phyloP scores from a whole-genome alignment of 2,888 invertebrate species.

The Glaucopsyche alexis region DNA sequence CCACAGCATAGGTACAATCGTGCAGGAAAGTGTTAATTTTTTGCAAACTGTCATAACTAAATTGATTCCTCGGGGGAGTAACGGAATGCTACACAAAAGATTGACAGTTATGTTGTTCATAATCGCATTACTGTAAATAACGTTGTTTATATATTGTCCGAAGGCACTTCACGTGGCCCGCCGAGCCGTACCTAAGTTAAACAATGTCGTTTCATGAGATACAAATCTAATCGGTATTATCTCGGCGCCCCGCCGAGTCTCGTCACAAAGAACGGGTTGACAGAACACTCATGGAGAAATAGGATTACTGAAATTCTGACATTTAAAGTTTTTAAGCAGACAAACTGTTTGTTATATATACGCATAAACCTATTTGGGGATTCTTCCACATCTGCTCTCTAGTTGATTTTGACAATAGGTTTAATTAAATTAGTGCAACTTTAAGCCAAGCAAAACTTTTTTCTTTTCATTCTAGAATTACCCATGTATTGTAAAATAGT shows the following conservation, averaged over 20 bases:
- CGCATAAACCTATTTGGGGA: background rate
- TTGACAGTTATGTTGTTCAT: slow-evolving; percentile 39
- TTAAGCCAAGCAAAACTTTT: background rate
- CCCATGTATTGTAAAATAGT: no score
- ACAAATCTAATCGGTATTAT: slow-evolving; percentile 76
- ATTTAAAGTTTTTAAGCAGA: slow-evolving; percentile 50
- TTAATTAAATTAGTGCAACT: slow-evolving; percentile 50
- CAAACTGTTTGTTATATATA: slow-evolving; percentile 43
- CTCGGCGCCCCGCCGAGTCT: slow-evolving; percentile 65
- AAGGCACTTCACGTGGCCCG: slow-evolving; percentile 54
- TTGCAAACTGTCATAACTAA: slow-evolving; percentile 33
- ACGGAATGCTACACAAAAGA: slow-evolving; percentile 17
- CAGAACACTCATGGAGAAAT: slow-evolving; percentile 70
- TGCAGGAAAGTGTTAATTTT: slow-evolving; percentile 8
- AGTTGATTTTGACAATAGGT: slow-evolving; percentile 56
- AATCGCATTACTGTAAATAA: slow-evolving; percentile 72
- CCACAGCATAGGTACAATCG: background rate
- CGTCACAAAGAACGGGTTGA: slow-evolving; percentile 78
- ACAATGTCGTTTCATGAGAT: slow-evolving; percentile 73
- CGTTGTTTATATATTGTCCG: slow-evolving; percentile 74
- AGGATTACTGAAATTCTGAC: slow-evolving; percentile 68
- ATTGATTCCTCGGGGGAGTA: slow-evolving; percentile 35
- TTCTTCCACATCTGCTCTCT: slow-evolving; percentile 56
- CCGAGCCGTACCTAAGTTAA: slow-evolving; percentile 64
- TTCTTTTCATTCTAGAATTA: background rate